Evolutionary conservation across 2,113 vertebrate species (phyloP), one percentile per base, ranked within the genome.

Genomic region (Bos indicus): DNA sequence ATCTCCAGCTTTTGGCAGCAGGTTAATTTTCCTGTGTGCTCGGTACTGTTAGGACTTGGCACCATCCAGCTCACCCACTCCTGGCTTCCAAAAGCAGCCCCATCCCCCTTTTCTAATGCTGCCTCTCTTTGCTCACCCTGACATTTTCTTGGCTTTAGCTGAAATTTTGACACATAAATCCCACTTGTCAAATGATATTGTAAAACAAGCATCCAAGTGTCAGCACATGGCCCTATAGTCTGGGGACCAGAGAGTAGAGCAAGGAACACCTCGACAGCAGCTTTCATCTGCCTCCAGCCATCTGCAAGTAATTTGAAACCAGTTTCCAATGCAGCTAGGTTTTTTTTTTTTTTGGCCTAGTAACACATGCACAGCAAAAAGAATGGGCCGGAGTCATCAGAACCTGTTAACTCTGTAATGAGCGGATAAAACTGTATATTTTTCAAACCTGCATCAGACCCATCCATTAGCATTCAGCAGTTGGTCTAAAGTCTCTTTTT

Each of bases 181-280:
- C 99, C 98, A 98, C 97, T 98, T 99, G 99, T 99, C 99, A 99
- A 99, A 98, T 99, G 98, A 99, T 99, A 99, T 98, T 99, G 98
- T 99, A 99, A 99, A 99, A 99, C 99, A 99, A 99, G 99, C 99
- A 99, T 99, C 98, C 98, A 98, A 99, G 99, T 99, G 99, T 99
- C 98, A 98, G 99, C 98, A 98, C 98, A 99, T 97, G 97, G 98
- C 95, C 98, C 94, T 98, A 97, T 97, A 96, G 98, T 98, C 98
- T 99, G 98, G 98, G 98, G 99, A 99, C 98, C 3, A 96, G 90
- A 98, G 97, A 98, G 95, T 48, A 98, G 98, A 98, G 98, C 94
- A 94, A 98, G 98, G 98, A 99, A 98, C 98, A 99, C 98, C 98
- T 99, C 98, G 97, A 94, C 88, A 80, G 93, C 88, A 62, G 94